Base-by-base conservation (phyloP, 2,113 vertebrate genomes). In the Callipepla californica region DNA sequence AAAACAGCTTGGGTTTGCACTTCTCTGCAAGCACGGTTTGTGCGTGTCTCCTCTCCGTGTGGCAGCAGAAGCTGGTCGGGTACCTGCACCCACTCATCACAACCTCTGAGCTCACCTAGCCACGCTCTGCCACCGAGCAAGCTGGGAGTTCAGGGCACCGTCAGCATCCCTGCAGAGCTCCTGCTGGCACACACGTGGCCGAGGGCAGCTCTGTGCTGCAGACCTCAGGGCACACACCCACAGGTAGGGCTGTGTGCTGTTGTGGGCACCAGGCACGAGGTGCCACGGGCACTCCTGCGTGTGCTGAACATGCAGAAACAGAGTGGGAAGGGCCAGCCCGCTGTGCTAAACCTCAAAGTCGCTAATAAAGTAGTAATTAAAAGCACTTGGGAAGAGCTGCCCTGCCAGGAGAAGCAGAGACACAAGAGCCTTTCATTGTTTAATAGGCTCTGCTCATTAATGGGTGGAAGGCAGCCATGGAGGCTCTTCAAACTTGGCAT, bases 311-410 rank as follows among this genome's bases (percentile, higher is more conserved):
- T 0, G 6, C 86, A 89, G 84, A 79, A 87, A 59, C 11, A 45
- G 84, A 58, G 55, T 3, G 53, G 63, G 67, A 72, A 75, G 86
- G 84, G 74, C 77, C 16, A 0, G 59, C 48, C 84, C 0, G 6
- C 89, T 87, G 14, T n/a, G 79, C 85, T 68, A 38, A 87, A 45
- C 85, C 93, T 92, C 91, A 59, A 75, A 93, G 94, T 78, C 1
- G 3, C 48, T 96, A 93, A 93, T 89, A 90, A 94, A 93, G 45
- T 3, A 0, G 84, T 96, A 96, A 96, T 96, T 94, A 95, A 96
- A 96, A 96, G 85, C 94, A 91, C 65, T 96, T 94, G 95, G 91
- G 59, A 77, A 14, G 81, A 93, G 93, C 72, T 40, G 85, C 63
- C 18, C 81, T 92, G 95, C 91, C 96, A 95, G 91, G 85, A 93